phyloP scores from a whole-genome alignment of 2,888 invertebrate genomes.

The Chymomyza procnemis region DNA sequence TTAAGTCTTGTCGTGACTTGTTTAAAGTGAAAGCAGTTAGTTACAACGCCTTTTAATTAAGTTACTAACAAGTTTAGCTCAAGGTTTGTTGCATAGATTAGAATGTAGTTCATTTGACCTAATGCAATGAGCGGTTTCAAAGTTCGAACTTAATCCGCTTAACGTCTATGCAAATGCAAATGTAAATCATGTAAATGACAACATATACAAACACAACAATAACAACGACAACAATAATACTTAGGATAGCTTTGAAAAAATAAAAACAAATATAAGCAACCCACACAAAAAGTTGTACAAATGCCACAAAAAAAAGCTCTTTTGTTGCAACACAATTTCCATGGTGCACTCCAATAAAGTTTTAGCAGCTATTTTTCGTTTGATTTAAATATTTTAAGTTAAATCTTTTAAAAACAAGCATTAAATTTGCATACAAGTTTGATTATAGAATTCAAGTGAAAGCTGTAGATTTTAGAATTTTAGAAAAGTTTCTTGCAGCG shows the following conservation, averaged over 20 bases:
- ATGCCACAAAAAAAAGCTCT: not conserved
- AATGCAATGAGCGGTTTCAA: not conserved
- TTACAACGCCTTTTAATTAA: not conserved
- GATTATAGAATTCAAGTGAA: too few relatives aligned
- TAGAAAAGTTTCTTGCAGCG: too few relatives aligned
- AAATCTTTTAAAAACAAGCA: not conserved
- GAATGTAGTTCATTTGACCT: conserved; percentile 55
- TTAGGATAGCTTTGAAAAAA: not conserved
- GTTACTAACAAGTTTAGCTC: conserved; percentile 4
- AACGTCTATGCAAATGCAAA: conserved; percentile 34
- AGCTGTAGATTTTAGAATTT: too few relatives aligned
- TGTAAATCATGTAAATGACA: conserved; percentile 24
- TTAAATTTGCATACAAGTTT: too few relatives aligned
- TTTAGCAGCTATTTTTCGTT: not conserved
- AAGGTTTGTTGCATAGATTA: conserved; percentile 60
- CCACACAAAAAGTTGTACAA: not conserved
- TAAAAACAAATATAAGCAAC: not conserved
- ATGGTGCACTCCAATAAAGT: not conserved
- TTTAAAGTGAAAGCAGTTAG: conserved; percentile 47
- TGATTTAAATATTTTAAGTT: not conserved
- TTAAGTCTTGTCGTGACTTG: conserved; percentile 48
- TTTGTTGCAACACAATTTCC: not conserved
- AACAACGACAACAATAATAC: not conserved
- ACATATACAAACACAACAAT: not conserved
- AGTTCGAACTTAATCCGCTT: not conserved